Base-by-base conservation (phyloP, 2,797 vertebrate genomes). In the Enteromius afrohamiltoni region DNA sequence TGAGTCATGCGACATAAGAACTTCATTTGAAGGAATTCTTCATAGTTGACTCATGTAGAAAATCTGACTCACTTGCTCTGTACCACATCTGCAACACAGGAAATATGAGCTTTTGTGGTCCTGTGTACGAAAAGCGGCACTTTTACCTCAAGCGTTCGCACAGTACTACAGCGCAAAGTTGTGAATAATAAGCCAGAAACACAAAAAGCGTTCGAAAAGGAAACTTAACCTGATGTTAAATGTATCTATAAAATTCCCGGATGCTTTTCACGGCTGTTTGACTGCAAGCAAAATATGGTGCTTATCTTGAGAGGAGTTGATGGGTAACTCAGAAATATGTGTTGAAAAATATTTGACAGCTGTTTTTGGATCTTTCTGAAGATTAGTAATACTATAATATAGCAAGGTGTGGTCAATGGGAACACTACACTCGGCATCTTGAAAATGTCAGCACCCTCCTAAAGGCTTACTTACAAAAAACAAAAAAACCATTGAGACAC, bases 61-160 rank as follows among this genome's bases (percentile, higher is more conserved):
- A 87, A 64, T 85, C 73, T 89, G 88, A 89, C 68, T 89, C 88
- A 88, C 64, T 29, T 6, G 13, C 26, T 64, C 26, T 58, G 60
- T 49, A 49, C 84, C 45, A 67, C 49, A 85, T 83, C 42, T 70
- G 65, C 74, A 82, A 42, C 26, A n/a, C 76, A 51, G 64, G 84
- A 49, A 84, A 83, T 73, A 78, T 31, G 40, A 85, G 60, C 51
- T 71, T 80, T 60, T 82, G 53, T 40, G 26, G 71, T 68, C 13
- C n/a, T 55, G 74, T 45, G 31, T 77, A 80, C 68, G 77, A 78
- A 85, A 85, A 81, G 80, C 75, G 31, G 31, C 34, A 26, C 14
- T 31, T 71, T 62, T 45, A 65, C 10, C 16, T 70, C 26, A 86
- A 34, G 1, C 23, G 42, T 53, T 58, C 9, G 31, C 40, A 73